Conservation (phyloP, 2,888 invertebrate genomes). For the Ptychoptera contaminata region DNA sequence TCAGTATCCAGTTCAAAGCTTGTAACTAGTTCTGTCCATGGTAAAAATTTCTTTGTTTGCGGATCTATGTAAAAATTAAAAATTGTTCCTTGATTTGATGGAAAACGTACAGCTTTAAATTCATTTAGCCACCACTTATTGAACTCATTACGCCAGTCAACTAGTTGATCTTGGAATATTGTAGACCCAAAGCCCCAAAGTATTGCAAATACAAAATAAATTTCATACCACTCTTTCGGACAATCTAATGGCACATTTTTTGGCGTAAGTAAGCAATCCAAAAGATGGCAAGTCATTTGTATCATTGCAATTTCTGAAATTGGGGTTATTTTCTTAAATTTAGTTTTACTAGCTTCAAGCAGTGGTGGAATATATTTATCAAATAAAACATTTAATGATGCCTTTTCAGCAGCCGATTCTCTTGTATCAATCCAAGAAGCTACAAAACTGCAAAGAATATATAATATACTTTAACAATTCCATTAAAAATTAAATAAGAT, state of each 20-base stretch:
- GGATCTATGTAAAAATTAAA: constrained; percentile 82
- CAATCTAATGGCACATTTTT: constrained; percentile 71
- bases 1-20: constrained; percentile 73
- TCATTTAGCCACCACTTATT: constrained; percentile 90
- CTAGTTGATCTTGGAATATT: constrained; percentile 76
- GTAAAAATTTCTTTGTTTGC: constrained; percentile 68
- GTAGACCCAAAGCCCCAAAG: constrained; percentile 92
- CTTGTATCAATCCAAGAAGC: constrained; percentile 78
- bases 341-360: constrained; percentile 51
- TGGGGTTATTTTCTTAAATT: constrained; percentile 80
- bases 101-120: constrained; percentile 83
- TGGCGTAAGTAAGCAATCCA: constrained; percentile 71
- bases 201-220: constrained; percentile 78
- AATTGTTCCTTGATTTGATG: constrained; percentile 50
- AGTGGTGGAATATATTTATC: constrained; percentile 84
- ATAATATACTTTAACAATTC: constrained; percentile 1
- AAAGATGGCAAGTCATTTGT: constrained; percentile 69
- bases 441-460: constrained; percentile 40
- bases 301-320: constrained; percentile 81
- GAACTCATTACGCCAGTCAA: constrained; percentile 87
- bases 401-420: constrained; percentile 52
- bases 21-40: constrained; percentile 72
- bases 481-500: neutral
- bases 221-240: constrained; percentile 83
- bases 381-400: constrained; percentile 71